A percentile compares a stretch with the other conserved stretches of the same genome.
phyloP scores from a whole-genome alignment of 2,113 vertebrate genomes.

The Phyllopteryx taeniolatus region DNA sequence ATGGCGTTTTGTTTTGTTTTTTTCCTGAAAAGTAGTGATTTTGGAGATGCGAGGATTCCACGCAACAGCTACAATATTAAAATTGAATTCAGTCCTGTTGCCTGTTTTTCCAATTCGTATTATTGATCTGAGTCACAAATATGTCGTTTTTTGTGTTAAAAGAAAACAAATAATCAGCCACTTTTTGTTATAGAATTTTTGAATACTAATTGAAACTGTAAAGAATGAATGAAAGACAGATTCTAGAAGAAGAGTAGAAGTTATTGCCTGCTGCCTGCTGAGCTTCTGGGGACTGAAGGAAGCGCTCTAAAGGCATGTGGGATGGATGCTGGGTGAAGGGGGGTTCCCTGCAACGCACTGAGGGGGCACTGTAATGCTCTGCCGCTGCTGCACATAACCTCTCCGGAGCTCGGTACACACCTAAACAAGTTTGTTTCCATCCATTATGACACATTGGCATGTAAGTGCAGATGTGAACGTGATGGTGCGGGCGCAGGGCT shows the following conservation, averaged over 20 bases:
- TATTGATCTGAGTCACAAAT: too few species aligned
- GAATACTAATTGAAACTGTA: not conserved
- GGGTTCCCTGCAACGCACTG: constrained; percentile 76
- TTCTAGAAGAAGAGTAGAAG: not conserved
- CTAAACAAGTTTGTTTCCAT: constrained; percentile 39
- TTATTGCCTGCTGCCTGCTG: constrained; percentile 73
- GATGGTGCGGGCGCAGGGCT: constrained; percentile 24
- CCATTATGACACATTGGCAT: constrained; percentile 7
- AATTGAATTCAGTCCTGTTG: too few species aligned
- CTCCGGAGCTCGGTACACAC: constrained; percentile 68
- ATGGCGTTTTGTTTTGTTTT: too few species aligned
- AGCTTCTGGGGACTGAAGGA: constrained; percentile 86
- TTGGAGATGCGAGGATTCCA: too few species aligned
- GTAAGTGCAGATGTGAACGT: constrained; percentile 6
- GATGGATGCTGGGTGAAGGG: constrained; percentile 79
- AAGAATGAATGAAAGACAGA: not conserved
- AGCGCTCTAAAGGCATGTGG: constrained; percentile 87
- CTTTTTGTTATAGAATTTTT: not conserved
- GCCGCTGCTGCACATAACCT: constrained; percentile 54
- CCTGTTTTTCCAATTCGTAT: too few species aligned
- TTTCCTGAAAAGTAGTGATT: too few species aligned
- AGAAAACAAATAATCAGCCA: too few species aligned
- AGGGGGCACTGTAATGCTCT: constrained; percentile 73
- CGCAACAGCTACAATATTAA: too few species aligned
- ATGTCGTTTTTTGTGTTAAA: too few species aligned